Percentiles rank a stretch among this genome's conserved stretches.
Conservation (phyloP, 2,888 invertebrate genomes). For the Silvanus unidentatus region DNA sequence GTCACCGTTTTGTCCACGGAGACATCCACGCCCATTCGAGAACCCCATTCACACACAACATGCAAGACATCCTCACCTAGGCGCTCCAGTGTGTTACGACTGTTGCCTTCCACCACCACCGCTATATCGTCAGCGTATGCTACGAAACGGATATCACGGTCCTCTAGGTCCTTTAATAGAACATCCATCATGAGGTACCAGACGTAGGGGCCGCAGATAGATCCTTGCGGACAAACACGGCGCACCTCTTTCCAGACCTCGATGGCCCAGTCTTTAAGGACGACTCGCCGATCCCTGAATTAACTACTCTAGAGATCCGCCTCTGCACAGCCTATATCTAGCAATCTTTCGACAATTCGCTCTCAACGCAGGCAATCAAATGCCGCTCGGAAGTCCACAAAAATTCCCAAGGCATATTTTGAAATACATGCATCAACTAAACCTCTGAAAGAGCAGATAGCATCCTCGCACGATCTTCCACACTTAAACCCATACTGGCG, state of each 20-base stretch:
- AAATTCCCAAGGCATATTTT: neutral
- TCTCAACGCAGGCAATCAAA: neutral
- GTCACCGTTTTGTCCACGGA: neutral
- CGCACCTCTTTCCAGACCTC: slow-evolving; percentile 2
- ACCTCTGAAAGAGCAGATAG: neutral
- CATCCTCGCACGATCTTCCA: neutral
- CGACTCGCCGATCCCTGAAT: no score
- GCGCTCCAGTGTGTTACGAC: neutral
- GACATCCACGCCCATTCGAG: neutral
- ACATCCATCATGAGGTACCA: slow-evolving; percentile 11
- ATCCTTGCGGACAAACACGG: slow-evolving; percentile 12
- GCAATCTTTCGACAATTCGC: neutral
- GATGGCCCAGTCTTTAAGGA: no score
- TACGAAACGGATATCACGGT: neutral
- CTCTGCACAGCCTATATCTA: neutral
- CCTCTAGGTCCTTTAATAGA: neutral
- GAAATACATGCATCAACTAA: neutral
- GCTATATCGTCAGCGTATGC: slow-evolving; percentile 7
- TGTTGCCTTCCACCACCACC: slow-evolving; percentile 1
- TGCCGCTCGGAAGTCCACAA: neutral
- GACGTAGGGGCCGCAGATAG: slow-evolving; percentile 8
- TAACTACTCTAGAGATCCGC: neutral
- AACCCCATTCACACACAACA: neutral
- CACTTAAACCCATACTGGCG: neutral
- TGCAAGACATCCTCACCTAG: neutral